Evolutionary conservation across 1,140 invertebrate species (phyloP), one percentile per base, ranked within the genome.

Genomic region (Dysdera silvatica): DNA sequence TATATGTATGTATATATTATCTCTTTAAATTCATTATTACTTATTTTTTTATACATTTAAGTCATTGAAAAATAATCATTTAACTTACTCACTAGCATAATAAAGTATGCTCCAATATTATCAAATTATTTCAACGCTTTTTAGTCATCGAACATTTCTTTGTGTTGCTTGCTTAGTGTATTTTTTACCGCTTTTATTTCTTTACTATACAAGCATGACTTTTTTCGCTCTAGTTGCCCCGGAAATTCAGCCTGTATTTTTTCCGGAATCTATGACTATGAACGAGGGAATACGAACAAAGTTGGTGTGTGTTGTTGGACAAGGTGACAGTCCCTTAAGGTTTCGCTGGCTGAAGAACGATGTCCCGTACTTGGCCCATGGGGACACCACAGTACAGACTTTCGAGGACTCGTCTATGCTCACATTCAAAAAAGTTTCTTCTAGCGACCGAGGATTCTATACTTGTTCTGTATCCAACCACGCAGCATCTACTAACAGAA

Each of bases 391-490:
- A 4, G 47, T 71, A 16, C 70, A 71, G 77, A 82, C 80, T 23
- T 66, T 55, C 7, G 67, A 70, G 8, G 59, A 69, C 12, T 68
- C 65, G 40, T 69, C 68, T 6, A 52, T 71, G 23, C 54, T 72
- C 7, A 60, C 66, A 10, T 71, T 72, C 45, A 69, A 68, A 67
- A 52, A 37, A 43, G 76, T 76, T 7, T 71, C 63, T 35, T 74
- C 74, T 6, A 67, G 59, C 24, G 77, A 80, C 67, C 69, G 73
- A 32, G 79, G 78, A 16, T 76, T 78, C 66, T 80, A 79, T 67
- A 78, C 78, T 0, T 80, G 78, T 66, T 68, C 73, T 7, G 78
- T 74, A 2, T 71, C 68, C 26, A 80, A 80, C 63, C 69, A 68
- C 1, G 77, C 73, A n/a, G 75, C 74, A 1, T 71, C 66, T 7